A percentile compares a stretch with the other conserved stretches of the same genome.
phyloP scores from a whole-genome alignment of 2,888 invertebrate species.

The Rambutsinella grinnellia region DNA sequence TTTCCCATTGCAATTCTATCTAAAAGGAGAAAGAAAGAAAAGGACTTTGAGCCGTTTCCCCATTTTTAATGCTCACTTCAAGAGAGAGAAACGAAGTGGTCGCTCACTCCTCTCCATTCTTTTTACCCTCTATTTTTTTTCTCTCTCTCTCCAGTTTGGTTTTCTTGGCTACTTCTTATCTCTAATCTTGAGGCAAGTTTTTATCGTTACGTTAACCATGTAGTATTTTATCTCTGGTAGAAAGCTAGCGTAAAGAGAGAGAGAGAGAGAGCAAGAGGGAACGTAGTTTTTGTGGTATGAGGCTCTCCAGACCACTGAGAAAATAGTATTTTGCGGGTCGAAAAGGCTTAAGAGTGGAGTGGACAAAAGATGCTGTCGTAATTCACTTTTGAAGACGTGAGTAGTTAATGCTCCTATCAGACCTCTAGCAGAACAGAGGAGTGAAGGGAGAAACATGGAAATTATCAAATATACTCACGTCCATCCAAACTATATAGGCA shows the following conservation, averaged over 20 bases:
- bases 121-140: constrained; percentile 1
- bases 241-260: too few species aligned
- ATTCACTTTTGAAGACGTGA: constrained; percentile 55
- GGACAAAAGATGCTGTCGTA: constrained; percentile 55
- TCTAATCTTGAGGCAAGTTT: constrained; percentile 46
- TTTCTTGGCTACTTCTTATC: constrained; percentile 54
- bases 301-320: too few species aligned
- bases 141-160: constrained; percentile 12
- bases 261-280: too few species aligned
- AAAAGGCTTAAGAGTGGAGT: constrained; percentile 46
- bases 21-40: background rate
- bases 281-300: too few species aligned
- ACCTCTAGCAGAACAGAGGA: constrained; percentile 32
- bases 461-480: constrained; percentile 35
- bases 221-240: too few species aligned
- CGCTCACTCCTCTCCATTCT: too few species aligned
- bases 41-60: too few species aligned
- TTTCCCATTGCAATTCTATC: background rate
- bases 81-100: too few species aligned
- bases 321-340: constrained; percentile 43
- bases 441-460: constrained; percentile 11
- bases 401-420: constrained; percentile 53
- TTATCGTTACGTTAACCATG: constrained; percentile 32
- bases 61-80: too few species aligned
- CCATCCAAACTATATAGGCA: background rate